phyloP scores from a whole-genome alignment of 2,888 invertebrate species.

The Leucoma salicis region DNA sequence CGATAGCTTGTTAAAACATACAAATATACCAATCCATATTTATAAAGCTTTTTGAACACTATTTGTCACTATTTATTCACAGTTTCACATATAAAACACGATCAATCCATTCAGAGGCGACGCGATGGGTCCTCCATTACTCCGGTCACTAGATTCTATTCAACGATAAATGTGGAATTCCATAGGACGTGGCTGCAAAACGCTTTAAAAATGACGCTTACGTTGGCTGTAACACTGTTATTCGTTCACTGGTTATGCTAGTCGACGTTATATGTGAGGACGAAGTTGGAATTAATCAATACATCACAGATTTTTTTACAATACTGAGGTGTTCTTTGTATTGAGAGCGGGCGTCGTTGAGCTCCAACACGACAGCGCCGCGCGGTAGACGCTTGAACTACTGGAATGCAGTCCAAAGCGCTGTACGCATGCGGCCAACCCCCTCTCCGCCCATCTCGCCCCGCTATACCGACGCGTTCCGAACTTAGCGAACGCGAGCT shows the following conservation, averaged over 20 bases:
- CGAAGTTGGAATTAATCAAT: conserved; percentile 79
- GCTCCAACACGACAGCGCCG: conserved; percentile 54
- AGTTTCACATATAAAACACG: conserved; percentile 64
- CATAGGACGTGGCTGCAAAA: conserved; percentile 74
- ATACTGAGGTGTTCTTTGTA: conserved; percentile 80
- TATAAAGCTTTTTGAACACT: conserved; percentile 38
- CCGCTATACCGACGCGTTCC: conserved; percentile 61
- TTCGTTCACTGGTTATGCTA: conserved; percentile 35
- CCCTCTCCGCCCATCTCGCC: conserved; percentile 35
- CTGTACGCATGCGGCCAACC: conserved; percentile 69
- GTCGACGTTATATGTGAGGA: conserved; percentile 53
- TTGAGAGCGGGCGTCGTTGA: conserved; percentile 61
- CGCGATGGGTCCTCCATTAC: conserved; percentile 76
- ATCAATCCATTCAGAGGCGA: conserved; percentile 62
- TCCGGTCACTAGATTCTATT: conserved; percentile 74
- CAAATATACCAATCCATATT: conserved; percentile 75
- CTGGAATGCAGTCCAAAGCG: conserved; percentile 72
- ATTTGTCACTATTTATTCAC: conserved; percentile 43
- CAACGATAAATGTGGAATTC: conserved; percentile 81
- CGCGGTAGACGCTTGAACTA: conserved; percentile 70
- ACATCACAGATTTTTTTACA: conserved; percentile 81
- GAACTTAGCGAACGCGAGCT: conserved; percentile 45
- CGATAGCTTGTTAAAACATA: conserved; percentile 37
- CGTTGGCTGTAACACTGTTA: conserved; percentile 40
- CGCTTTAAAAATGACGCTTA: conserved; percentile 53